Evolutionary conservation across 23 tunicate species (phyloP).

Genomic region (Clavelina lepadiformis): DNA sequence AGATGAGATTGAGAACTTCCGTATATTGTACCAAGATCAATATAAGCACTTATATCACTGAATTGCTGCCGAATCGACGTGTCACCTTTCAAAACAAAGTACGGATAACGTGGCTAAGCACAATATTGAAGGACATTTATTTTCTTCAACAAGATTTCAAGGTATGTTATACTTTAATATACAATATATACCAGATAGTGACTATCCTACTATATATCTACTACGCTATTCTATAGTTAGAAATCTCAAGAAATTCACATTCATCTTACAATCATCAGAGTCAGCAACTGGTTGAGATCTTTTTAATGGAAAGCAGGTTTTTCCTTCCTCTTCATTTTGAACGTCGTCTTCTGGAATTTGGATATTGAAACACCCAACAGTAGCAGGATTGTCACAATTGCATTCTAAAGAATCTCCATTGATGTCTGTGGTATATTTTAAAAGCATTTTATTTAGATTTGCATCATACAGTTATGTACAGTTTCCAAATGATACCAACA

Average conservation of each 20-base stretch:
- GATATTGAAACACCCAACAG: conserved; percentile 78
- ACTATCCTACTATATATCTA: no score
- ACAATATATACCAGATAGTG: no score
- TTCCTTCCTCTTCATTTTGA: conserved; percentile 28
- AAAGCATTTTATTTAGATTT: conserved; percentile 5
- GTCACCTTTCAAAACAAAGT: conserved; percentile 48
- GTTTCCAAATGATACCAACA: neutral
- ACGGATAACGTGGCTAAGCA: no score
- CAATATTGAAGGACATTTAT: no score
- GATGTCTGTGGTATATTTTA: conserved; percentile 9
- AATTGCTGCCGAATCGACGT: conserved; percentile 58
- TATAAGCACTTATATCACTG: conserved; percentile 52
- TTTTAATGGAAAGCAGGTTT: conserved; percentile 47
- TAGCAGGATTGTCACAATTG: conserved; percentile 43
- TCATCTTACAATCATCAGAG: no score
- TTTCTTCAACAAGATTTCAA: no score
- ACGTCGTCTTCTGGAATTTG: conserved; percentile 54
- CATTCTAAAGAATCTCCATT: conserved; percentile 51
- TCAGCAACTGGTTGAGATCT: conserved; percentile 54
- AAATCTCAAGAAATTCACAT: no score
- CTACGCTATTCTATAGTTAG: no score
- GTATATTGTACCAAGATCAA: conserved; percentile 72
- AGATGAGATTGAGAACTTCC: conserved; percentile 44
- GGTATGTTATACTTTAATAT: no score
- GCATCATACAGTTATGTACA: neutral